phyloP scores from a whole-genome alignment of 2,113 vertebrate genomes.

The Andinoacara biseriatus region DNA sequence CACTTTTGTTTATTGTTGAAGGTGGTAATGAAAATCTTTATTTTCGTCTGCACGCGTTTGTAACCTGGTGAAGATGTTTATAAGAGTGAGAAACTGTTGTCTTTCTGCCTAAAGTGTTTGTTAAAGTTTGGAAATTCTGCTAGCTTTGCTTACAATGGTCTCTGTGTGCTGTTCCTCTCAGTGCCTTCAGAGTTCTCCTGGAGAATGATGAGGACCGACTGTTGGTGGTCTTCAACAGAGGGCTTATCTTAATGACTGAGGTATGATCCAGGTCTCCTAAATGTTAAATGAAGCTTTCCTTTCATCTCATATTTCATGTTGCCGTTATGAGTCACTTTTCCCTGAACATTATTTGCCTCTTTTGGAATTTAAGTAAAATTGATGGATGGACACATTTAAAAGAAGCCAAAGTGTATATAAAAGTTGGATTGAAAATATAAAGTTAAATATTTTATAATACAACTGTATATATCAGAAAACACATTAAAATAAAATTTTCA shows the following conservation, averaged over 20 bases:
- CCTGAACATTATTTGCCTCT: background rate
- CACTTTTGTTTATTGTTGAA: background rate
- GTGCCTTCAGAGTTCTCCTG: constrained; percentile 98
- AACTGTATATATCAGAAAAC: background rate
- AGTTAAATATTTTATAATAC: background rate
- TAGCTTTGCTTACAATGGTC: no score
- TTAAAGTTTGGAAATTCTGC: background rate
- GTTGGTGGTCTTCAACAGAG: constrained; percentile 97
- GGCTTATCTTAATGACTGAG: constrained; percentile 98
- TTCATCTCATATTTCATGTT: background rate
- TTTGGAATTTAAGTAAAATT: background rate
- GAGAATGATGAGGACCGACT: constrained; percentile 98
- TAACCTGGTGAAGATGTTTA: background rate
- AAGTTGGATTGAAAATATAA: background rate
- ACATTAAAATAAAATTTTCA: fast-evolving
- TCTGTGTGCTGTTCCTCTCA: constrained; percentile 61
- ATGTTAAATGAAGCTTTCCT: background rate
- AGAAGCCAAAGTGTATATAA: background rate
- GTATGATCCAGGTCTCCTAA: constrained; percentile 64
- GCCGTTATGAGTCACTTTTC: background rate
- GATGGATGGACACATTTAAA: background rate
- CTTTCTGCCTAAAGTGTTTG: no score
- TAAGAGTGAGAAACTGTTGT: background rate
- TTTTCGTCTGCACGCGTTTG: background rate
- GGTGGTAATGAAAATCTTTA: background rate